These are phyloP conservation scores for Leptarthrus brevirostris DNA, from an alignment of 2,888 invertebrate species.

Conservation along the genomic window DNA sequence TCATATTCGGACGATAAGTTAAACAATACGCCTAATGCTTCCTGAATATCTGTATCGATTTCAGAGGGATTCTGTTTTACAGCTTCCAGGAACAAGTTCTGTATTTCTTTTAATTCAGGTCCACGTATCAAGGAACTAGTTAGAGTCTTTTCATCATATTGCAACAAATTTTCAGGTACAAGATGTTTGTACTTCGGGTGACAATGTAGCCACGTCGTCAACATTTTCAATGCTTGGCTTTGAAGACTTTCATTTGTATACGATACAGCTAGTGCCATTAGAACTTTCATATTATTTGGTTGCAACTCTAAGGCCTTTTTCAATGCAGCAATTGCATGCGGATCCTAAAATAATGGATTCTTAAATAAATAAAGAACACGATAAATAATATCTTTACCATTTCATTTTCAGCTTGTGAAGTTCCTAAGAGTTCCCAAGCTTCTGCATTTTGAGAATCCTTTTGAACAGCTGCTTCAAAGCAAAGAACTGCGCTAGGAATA, in stretches of 20 bases:
- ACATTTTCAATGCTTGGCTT: slow-evolving; percentile 85
- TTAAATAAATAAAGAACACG: slow-evolving; percentile 3
- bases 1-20: slow-evolving; percentile 94
- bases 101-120: slow-evolving; percentile 71
- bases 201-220: slow-evolving; percentile 81
- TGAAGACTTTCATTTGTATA: slow-evolving; percentile 97
- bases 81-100: slow-evolving; percentile 81
- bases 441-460: slow-evolving; percentile 82
- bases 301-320: slow-evolving; percentile 85
- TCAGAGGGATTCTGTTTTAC: slow-evolving; percentile 79
- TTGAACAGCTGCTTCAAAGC: slow-evolving; percentile 95
- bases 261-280: slow-evolving; percentile 92
- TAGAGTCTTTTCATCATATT: slow-evolving; percentile 58
- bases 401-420: slow-evolving; percentile 97
- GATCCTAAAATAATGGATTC: slow-evolving; percentile 71
- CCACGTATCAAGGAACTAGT: slow-evolving; percentile 68
- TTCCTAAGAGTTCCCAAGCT: slow-evolving; percentile 89
- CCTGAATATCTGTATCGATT: slow-evolving; percentile 91
- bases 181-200: slow-evolving; percentile 87
- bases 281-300: slow-evolving; percentile 82
- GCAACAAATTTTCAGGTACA: slow-evolving; percentile 60
- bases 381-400: too few species aligned
- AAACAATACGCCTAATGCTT: slow-evolving; percentile 94
- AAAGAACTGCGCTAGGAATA: slow-evolving; percentile 92
- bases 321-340: slow-evolving; percentile 90